Percentiles rank a stretch among this genome's conserved stretches.
Conservation (phyloP, 1,140 invertebrate species). For the Hestina assimilis region DNA sequence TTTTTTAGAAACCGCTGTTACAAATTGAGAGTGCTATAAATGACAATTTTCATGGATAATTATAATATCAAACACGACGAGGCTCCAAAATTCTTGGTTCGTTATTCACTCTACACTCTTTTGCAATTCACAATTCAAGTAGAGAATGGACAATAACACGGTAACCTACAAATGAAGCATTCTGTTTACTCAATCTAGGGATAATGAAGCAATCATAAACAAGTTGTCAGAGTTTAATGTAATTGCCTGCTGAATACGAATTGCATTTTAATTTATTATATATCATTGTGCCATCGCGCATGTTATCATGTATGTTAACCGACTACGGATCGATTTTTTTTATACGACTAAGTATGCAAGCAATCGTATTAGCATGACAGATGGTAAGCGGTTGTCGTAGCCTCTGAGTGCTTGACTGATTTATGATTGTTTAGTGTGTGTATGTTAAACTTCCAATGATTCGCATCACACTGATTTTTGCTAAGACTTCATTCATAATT, state of each 20-base stretch:
- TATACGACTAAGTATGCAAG: too few species aligned
- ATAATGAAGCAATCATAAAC: conserved; percentile 20
- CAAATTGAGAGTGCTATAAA: conserved; percentile 35
- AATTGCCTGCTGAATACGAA: not conserved
- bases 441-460: too few species aligned
- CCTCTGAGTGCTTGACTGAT: too few species aligned
- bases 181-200: conserved; percentile 23
- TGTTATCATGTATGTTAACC: too few species aligned
- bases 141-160: conserved; percentile 21
- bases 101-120: conserved; percentile 14
- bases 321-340: too few species aligned
- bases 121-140: conserved; percentile 25
- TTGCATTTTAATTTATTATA: not conserved
- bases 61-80: conserved; percentile 25
- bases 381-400: too few species aligned
- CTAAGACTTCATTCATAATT: too few species aligned
- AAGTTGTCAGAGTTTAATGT: not conserved
- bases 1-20: conserved; percentile 39
- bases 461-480: too few species aligned
- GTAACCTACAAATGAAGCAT: conserved; percentile 27
- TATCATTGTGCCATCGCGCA: too few species aligned
- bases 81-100: conserved; percentile 1
- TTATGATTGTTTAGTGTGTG: too few species aligned
- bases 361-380: too few species aligned
- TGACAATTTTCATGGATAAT: conserved; percentile 19